Evolutionary conservation across 1,140 invertebrate genomes (phyloP).

Genomic region (Brachionus calyciflorus): DNA sequence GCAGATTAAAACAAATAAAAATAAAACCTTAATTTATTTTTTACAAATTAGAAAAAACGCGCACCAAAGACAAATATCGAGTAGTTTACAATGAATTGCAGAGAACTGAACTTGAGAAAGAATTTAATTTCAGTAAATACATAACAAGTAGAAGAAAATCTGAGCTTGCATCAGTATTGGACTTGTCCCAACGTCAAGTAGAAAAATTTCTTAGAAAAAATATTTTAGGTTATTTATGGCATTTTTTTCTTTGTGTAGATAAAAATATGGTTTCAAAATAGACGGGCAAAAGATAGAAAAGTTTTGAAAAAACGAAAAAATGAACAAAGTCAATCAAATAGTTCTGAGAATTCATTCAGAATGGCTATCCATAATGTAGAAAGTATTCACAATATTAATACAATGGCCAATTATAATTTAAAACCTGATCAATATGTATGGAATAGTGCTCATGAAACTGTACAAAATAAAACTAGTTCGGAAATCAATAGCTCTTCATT

Average conservation of each 20-base stretch:
- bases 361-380: neutral
- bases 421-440: neutral
- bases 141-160: slow-evolving; percentile 93
- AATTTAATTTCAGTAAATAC: slow-evolving; percentile 88
- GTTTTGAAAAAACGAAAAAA: slow-evolving; percentile 15
- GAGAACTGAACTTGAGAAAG: slow-evolving; percentile 91
- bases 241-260: slow-evolving; percentile 32
- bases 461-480: neutral
- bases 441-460: neutral
- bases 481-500: too few species aligned
- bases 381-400: neutral
- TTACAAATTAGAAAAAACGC: slow-evolving; percentile 56
- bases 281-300: slow-evolving; percentile 47
- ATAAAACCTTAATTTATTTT: neutral
- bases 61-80: slow-evolving; percentile 98
- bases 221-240: neutral
- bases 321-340: neutral
- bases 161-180: slow-evolving; percentile 76
- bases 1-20: too few species aligned
- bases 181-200: slow-evolving; percentile 87
- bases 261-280: slow-evolving; percentile 48
- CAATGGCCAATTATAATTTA: neutral
- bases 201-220: neutral
- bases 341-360: neutral
- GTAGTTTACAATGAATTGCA: slow-evolving; percentile 96